These are phyloP conservation scores for Laupala kohalensis DNA, from an alignment of 1,140 invertebrate species.

Conservation along the genomic window DNA sequence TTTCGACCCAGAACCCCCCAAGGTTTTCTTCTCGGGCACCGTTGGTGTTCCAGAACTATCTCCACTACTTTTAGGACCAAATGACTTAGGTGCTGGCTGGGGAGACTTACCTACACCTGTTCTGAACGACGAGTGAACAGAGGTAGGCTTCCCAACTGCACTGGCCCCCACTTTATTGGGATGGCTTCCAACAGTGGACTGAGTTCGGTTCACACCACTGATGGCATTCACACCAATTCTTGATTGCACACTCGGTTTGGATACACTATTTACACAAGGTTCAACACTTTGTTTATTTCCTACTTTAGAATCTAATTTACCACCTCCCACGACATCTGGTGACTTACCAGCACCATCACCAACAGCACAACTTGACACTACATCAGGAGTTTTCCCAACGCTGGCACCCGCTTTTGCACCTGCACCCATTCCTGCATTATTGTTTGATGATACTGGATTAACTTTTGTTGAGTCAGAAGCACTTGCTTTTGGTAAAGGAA, in stretches of 20 bases:
- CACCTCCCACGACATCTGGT: slow-evolving; percentile 35
- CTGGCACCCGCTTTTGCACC: not conserved
- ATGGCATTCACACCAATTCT: slow-evolving; percentile 19
- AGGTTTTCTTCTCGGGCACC: slow-evolving; percentile 26
- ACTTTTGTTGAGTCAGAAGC: not conserved
- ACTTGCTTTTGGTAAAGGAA: not conserved
- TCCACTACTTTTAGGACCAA: slow-evolving; percentile 19
- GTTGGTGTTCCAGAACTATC: slow-evolving; percentile 26
- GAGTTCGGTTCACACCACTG: slow-evolving; percentile 32
- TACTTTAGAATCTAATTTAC: slow-evolving; percentile 18
- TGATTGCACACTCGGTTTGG: slow-evolving; percentile 18
- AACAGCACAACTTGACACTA: slow-evolving; percentile 47
- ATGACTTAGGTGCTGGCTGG: slow-evolving; percentile 20
- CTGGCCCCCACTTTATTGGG: slow-evolving; percentile 20
- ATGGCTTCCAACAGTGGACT: slow-evolving; percentile 19
- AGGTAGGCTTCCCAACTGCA: slow-evolving; percentile 11
- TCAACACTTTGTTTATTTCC: slow-evolving; percentile 9
- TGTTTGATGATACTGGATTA: not conserved
- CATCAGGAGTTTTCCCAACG: slow-evolving; percentile 26
- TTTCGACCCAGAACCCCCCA: not conserved
- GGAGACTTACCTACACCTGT: slow-evolving; percentile 1
- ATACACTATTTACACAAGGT: not conserved
- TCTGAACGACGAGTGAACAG: slow-evolving; percentile 6
- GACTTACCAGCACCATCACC: slow-evolving; percentile 21
- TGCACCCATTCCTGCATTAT: not conserved